Evolutionary conservation across 2,888 invertebrate genomes (phyloP).

Genomic region (Ametastegia equiseti): DNA sequence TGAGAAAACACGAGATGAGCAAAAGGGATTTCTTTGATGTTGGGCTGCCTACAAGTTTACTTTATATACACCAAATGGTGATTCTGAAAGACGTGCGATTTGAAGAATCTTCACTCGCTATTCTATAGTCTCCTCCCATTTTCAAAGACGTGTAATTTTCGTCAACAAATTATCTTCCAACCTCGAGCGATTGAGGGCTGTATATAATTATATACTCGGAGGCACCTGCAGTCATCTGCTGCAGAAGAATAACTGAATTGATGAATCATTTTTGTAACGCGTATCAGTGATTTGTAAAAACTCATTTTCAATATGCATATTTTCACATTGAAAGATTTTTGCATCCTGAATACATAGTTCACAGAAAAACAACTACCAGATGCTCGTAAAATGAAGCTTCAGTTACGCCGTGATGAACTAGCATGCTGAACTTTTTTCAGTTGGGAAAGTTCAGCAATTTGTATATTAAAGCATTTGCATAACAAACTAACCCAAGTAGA

Average conservation of each 20-base stretch:
- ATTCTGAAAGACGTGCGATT: neutral
- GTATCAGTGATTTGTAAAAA: too few relatives aligned
- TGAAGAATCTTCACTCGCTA: neutral
- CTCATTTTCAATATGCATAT: too few relatives aligned
- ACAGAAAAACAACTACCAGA: neutral
- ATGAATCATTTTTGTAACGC: too few relatives aligned
- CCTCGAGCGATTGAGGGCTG: neutral
- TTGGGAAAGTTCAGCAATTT: neutral
- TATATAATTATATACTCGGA: too few relatives aligned
- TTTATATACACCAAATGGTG: neutral
- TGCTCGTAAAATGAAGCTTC: neutral
- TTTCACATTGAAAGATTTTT: too few relatives aligned
- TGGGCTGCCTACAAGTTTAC: neutral
- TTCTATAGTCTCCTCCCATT: neutral
- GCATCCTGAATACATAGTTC: neutral
- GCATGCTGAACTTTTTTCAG: neutral
- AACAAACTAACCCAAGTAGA: neutral
- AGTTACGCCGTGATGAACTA: neutral
- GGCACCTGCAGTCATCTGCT: too few relatives aligned
- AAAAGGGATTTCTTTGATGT: neutral
- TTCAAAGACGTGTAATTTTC: neutral
- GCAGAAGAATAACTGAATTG: too few relatives aligned
- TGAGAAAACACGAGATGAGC: neutral
- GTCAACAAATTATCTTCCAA: neutral
- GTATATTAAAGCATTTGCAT: neutral